These are phyloP conservation scores for Apis florea DNA, from an alignment of 1,140 invertebrate species.

Conservation along the genomic window DNA sequence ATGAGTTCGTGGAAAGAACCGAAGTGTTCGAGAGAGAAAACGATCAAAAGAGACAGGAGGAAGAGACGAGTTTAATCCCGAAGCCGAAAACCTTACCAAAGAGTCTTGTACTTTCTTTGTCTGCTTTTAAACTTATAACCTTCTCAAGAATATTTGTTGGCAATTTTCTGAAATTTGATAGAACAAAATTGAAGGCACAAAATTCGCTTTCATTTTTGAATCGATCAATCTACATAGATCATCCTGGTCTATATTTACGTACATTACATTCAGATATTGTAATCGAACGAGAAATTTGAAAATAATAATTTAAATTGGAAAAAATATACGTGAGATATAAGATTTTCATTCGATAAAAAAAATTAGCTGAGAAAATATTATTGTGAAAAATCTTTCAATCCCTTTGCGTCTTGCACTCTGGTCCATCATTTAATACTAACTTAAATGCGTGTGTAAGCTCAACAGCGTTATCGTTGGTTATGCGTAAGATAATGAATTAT, in stretches of 20 bases:
- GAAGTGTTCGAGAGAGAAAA: slow-evolving; percentile 42
- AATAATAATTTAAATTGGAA: neutral
- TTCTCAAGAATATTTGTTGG: slow-evolving; percentile 43
- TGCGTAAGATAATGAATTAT: slow-evolving; percentile 41
- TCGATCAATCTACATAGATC: neutral
- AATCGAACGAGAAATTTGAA: slow-evolving; percentile 36
- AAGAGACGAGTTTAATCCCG: slow-evolving; percentile 54
- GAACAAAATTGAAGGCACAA: neutral
- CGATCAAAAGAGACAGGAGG: neutral
- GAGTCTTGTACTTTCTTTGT: slow-evolving; percentile 28
- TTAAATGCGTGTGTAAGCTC: neutral
- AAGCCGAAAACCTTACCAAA: slow-evolving; percentile 53
- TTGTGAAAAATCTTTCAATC: neutral
- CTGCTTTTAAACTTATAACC: slow-evolving; percentile 39
- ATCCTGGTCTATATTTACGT: too few species aligned
- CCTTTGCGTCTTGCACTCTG: neutral
- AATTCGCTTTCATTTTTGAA: slow-evolving; percentile 30
- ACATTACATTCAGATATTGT: neutral
- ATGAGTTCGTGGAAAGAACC: slow-evolving; percentile 67
- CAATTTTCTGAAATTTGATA: slow-evolving; percentile 54
- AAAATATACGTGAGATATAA: slow-evolving; percentile 11
- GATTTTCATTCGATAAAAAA: slow-evolving; percentile 28
- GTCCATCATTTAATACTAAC: neutral
- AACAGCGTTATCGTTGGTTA: slow-evolving; percentile 15
- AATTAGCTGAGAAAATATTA: slow-evolving; percentile 20